Percentiles rank a stretch among this genome's conserved stretches.
Conservation (phyloP, 2,113 vertebrate species). For the Glaucomys volans region DNA sequence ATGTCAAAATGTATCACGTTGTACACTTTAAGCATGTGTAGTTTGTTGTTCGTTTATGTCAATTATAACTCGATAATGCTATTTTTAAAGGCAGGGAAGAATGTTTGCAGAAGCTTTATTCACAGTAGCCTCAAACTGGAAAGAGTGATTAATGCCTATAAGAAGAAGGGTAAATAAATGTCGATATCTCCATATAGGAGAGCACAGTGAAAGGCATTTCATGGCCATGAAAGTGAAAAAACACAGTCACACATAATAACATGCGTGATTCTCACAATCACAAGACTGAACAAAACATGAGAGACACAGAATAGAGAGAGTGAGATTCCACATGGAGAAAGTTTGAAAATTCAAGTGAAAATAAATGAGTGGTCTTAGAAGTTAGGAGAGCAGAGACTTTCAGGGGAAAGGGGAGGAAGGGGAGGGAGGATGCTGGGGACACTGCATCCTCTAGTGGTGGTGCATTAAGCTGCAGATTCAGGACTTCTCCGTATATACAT, state of each 20-base stretch:
- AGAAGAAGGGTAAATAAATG: background rate
- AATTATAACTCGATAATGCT: background rate
- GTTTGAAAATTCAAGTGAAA: background rate
- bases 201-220: background rate
- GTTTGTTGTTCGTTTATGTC: background rate
- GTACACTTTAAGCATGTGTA: background rate
- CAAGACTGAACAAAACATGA: background rate
- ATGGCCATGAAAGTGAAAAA: background rate
- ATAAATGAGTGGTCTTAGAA: background rate
- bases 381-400: background rate
- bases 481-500: background rate
- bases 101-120: background rate
- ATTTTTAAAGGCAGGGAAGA: background rate
- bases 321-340: background rate
- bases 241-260: background rate
- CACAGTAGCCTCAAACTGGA: background rate
- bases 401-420: background rate
- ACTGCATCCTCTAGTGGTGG: background rate
- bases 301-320: background rate
- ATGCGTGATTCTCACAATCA: background rate
- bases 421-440: fast-evolving
- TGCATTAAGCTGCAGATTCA: background rate
- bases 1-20: background rate
- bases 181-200: background rate
- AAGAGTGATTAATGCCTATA: background rate